Evolutionary conservation across 2,797 vertebrate genomes (phyloP).

Genomic region (Anomalospiza imberbis): DNA sequence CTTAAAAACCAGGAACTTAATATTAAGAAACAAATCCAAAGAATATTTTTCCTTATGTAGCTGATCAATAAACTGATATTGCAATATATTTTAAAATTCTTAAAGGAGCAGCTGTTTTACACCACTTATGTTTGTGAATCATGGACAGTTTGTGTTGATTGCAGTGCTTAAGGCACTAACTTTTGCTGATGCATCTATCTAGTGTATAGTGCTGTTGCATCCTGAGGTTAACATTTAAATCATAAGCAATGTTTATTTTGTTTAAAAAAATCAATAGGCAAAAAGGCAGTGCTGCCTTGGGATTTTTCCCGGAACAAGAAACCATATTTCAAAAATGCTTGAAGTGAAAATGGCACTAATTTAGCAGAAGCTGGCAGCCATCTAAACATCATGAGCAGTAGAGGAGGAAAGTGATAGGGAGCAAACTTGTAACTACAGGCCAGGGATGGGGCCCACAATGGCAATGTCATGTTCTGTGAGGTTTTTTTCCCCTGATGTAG

Average conservation of each 20-base stretch:
- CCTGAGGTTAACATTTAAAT: not conserved
- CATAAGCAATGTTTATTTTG: not conserved
- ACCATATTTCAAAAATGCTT: not conserved
- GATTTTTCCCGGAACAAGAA: not conserved
- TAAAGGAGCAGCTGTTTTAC: not conserved
- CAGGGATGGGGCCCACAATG: too few species aligned
- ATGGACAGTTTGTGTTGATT: not conserved
- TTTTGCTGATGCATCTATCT: not conserved
- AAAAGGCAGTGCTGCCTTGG: not conserved
- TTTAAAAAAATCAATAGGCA: not conserved
- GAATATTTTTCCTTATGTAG: not conserved
- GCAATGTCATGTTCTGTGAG: not conserved
- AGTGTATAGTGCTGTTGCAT: not conserved
- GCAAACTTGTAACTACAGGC: not conserved
- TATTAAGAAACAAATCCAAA: not conserved
- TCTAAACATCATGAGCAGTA: not conserved
- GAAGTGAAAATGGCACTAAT: not conserved
- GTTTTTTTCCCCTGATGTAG: not conserved
- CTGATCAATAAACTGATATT: not conserved
- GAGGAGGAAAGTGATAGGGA: not conserved
- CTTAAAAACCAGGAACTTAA: not conserved
- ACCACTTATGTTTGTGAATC: not conserved
- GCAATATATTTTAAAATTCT: not conserved
- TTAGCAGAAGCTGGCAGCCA: not conserved
- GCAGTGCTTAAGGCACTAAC: not conserved